Percentiles rank a stretch among this genome's conserved stretches.
phyloP scores from a whole-genome alignment of 2,888 invertebrate genomes.

The Gymnoscelis rufifasciata region DNA sequence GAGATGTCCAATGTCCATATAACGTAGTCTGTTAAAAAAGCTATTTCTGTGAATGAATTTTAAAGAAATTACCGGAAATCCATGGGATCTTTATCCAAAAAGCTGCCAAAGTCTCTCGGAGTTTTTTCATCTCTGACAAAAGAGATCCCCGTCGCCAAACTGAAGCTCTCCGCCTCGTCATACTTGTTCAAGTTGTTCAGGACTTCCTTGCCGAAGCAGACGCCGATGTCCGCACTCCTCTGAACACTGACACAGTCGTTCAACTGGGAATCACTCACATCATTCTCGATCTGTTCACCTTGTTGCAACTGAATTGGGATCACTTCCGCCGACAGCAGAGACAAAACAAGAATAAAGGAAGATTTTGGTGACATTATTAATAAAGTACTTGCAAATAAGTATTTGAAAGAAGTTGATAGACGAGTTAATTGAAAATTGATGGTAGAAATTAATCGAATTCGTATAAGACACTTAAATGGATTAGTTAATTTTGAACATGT shows the following conservation, averaged over 20 bases:
- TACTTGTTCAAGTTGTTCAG: conserved; percentile 81
- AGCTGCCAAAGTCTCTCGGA: conserved; percentile 82
- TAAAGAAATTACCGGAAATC: conserved; percentile 79
- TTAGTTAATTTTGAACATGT: too few relatives aligned
- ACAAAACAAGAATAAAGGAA: conserved; percentile 9
- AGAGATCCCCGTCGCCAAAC: conserved; percentile 81
- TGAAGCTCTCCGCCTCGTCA: conserved; percentile 83
- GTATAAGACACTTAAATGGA: too few relatives aligned
- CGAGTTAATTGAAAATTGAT: too few relatives aligned
- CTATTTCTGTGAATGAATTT: too few relatives aligned
- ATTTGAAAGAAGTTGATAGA: too few relatives aligned
- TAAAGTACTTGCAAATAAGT: too few relatives aligned
- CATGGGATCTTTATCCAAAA: conserved; percentile 85
- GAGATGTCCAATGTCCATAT: too few relatives aligned
- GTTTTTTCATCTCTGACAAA: conserved; percentile 82
- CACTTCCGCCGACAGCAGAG: conserved; percentile 46
- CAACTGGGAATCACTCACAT: conserved; percentile 51
- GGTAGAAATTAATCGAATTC: too few relatives aligned
- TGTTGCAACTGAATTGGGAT: conserved; percentile 62
- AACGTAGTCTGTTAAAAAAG: too few relatives aligned
- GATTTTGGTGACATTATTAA: conserved; percentile 30
- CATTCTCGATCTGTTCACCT: conserved; percentile 60
- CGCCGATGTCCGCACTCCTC: conserved; percentile 70
- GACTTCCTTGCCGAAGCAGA: conserved; percentile 85
- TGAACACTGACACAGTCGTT: conserved; percentile 63